phyloP scores from a whole-genome alignment of 1,140 invertebrate species.

The Zaprionus inermis region DNA sequence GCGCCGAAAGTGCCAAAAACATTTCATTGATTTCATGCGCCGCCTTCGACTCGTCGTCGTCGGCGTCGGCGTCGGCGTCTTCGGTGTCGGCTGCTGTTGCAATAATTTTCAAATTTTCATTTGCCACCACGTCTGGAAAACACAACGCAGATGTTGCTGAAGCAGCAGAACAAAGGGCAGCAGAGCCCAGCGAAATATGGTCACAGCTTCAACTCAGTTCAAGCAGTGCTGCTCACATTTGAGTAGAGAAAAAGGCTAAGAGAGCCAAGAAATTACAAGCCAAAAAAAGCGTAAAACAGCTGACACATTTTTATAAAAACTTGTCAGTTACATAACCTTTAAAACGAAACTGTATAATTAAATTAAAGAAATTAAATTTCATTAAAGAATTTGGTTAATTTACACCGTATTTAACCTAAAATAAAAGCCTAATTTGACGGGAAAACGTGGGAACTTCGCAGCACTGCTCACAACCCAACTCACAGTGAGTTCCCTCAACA shows the following conservation, averaged over 20 bases:
- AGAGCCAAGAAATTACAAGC: too few species aligned
- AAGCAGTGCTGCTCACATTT: too few species aligned
- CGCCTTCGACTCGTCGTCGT: slow-evolving; percentile 1
- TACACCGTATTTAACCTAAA: too few species aligned
- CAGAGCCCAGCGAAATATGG: slow-evolving; percentile 26
- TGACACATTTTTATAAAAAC: too few species aligned
- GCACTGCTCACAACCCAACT: slow-evolving; percentile 7
- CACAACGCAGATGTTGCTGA: slow-evolving; percentile 70
- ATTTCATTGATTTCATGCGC: slow-evolving; percentile 72
- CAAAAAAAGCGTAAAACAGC: too few species aligned
- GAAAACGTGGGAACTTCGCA: too few species aligned
- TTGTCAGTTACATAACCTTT: too few species aligned
- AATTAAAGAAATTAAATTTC: too few species aligned
- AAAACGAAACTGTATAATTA: too few species aligned
- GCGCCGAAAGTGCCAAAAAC: slow-evolving; percentile 78
- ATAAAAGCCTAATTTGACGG: too few species aligned
- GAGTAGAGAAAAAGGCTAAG: too few species aligned
- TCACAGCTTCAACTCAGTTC: slow-evolving; percentile 22
- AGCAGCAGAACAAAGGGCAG: slow-evolving; percentile 26
- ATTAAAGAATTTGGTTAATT: too few species aligned
- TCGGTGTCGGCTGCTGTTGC: slow-evolving; percentile 58
- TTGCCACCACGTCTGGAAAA: slow-evolving; percentile 63
- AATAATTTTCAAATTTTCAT: slow-evolving; percentile 82
- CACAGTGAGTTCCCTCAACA: neutral
- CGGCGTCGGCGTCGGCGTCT: slow-evolving; percentile 1